Conservation (phyloP, 2,113 vertebrate genomes). For the Petrocephalus microphthalmus region DNA sequence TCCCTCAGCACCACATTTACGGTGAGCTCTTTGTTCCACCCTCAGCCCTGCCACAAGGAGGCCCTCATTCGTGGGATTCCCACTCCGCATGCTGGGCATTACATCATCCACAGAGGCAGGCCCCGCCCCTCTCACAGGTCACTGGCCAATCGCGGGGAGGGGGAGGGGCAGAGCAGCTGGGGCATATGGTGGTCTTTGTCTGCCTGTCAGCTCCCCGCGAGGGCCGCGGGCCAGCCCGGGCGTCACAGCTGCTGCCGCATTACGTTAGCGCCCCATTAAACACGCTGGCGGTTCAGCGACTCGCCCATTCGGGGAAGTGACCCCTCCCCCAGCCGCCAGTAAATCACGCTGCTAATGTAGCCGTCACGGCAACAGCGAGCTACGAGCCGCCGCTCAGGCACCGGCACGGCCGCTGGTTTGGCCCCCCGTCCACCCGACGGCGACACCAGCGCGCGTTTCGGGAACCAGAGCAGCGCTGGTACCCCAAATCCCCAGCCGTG, state of each 20-base stretch:
- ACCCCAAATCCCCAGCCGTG: background rate
- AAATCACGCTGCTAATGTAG: background rate
- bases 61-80: slow-evolving; percentile 3
- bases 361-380: background rate
- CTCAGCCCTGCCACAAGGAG: background rate
- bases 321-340: background rate
- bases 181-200: background rate
- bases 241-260: background rate
- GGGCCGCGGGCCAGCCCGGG: background rate
- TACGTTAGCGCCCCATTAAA: slow-evolving; percentile 14
- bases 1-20: slow-evolving; percentile 16
- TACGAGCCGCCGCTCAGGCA: background rate
- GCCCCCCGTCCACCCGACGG: background rate
- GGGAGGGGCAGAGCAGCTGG: background rate
- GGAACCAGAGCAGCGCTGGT: background rate
- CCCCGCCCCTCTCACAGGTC: background rate
- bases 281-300: background rate
- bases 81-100: background rate
- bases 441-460: background rate
- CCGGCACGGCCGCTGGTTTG: background rate
- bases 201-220: background rate
- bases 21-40: background rate
- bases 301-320: background rate
- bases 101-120: slow-evolving; percentile 1
- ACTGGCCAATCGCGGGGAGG: background rate